These are phyloP conservation scores for Phylloscopus trochiloides DNA, from an alignment of 2,113 vertebrate genomes.

Conservation along the genomic window DNA sequence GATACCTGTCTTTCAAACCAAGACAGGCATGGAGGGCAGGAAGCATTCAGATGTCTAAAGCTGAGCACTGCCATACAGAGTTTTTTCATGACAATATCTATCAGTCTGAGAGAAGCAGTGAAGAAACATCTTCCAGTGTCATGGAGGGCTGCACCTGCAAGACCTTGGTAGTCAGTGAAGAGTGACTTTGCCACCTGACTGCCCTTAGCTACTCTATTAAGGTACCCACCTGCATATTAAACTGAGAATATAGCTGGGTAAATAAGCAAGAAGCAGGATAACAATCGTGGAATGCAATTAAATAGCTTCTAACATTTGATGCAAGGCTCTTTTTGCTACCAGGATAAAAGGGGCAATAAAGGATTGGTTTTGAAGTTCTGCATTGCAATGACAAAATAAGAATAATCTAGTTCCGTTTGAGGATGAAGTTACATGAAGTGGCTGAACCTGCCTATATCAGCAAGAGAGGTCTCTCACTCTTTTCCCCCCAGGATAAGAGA, in stretches of 20 bases:
- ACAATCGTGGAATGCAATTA: background rate
- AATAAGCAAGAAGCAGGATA: background rate
- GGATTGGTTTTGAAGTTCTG: background rate
- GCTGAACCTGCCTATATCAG: background rate
- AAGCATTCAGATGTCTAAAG: background rate
- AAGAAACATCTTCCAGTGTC: background rate
- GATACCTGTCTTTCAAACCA: too few relatives aligned
- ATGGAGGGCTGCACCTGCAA: background rate
- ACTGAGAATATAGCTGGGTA: background rate
- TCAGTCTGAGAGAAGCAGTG: background rate
- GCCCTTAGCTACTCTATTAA: background rate
- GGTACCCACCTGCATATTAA: background rate
- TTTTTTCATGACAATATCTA: background rate
- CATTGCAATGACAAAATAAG: background rate
- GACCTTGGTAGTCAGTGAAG: background rate
- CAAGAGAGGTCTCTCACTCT: background rate
- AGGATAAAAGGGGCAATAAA: background rate
- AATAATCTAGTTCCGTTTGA: background rate
- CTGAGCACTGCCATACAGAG: background rate
- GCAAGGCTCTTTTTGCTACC: background rate
- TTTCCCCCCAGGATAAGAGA: background rate
- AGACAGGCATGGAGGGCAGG: background rate
- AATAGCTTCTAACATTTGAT: background rate
- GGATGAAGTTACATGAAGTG: background rate
- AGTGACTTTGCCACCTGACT: background rate